These are phyloP conservation scores for Limnephilus auricula DNA, from an alignment of 2,888 invertebrate species.

Conservation along the genomic window DNA sequence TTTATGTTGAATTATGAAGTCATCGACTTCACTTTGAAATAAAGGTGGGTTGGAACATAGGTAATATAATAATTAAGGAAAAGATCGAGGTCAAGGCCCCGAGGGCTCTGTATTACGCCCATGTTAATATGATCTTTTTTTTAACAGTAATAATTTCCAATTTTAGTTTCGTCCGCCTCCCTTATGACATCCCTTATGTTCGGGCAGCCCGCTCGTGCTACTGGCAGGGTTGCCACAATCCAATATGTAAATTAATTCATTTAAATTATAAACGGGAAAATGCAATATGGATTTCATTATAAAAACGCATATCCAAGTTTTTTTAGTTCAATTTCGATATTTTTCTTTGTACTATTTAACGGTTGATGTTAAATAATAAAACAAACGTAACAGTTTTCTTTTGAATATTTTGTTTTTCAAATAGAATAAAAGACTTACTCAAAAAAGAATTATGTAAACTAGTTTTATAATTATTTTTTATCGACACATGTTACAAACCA, in stretches of 20 bases:
- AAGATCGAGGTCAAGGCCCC: slow-evolving; percentile 51
- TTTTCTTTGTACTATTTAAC: not conserved
- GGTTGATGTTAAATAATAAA: not conserved
- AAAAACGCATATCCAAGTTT: not conserved
- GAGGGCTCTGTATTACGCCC: slow-evolving; percentile 10
- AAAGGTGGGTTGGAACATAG: not conserved
- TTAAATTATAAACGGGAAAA: not conserved
- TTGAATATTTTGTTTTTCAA: not conserved
- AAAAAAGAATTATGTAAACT: not conserved
- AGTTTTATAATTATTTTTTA: too few relatives aligned
- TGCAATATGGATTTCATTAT: not conserved
- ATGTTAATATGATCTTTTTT: slow-evolving; percentile 28
- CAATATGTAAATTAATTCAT: not conserved
- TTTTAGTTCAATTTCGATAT: not conserved
- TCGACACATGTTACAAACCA: too few relatives aligned
- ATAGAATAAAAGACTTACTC: not conserved
- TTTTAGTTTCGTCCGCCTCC: slow-evolving; percentile 46
- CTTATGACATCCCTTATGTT: slow-evolving; percentile 47
- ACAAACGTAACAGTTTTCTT: not conserved
- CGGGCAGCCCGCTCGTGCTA: slow-evolving; percentile 39
- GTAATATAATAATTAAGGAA: not conserved
- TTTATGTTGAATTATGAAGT: not conserved
- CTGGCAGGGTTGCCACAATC: slow-evolving; percentile 12
- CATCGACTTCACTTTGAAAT: not conserved
- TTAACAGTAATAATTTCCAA: slow-evolving; percentile 44